These are phyloP conservation scores for Maconellicoccus hirsutus DNA, from an alignment of 1,140 invertebrate species.

Conservation along the genomic window DNA sequence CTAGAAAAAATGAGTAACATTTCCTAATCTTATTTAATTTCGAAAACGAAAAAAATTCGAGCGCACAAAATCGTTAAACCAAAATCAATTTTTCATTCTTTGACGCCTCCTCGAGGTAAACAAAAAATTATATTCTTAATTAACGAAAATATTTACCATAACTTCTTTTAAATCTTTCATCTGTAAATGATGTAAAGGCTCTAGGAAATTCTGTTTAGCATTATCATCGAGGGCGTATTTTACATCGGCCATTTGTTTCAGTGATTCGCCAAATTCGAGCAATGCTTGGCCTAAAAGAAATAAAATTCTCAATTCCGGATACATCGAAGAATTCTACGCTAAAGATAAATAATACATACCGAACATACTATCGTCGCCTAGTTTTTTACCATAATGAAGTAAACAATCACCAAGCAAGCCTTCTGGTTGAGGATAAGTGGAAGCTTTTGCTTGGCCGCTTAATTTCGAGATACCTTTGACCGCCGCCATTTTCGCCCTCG, in stretches of 20 bases:
- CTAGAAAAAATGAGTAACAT: too few species aligned
- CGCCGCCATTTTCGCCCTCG: constrained; percentile 86
- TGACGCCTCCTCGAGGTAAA: too few species aligned
- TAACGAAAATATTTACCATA: constrained; percentile 55
- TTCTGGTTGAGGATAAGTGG: constrained; percentile 96
- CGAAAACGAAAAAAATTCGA: too few species aligned
- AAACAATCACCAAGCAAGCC: constrained; percentile 95
- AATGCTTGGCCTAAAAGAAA: constrained; percentile 59
- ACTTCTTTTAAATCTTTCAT: constrained; percentile 99
- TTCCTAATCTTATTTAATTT: too few species aligned
- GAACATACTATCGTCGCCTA: constrained; percentile 90
- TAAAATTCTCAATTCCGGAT: neutral
- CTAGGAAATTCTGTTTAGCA: constrained; percentile 98
- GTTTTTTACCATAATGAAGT: constrained; percentile 86
- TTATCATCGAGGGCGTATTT: constrained; percentile 99
- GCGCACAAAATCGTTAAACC: too few species aligned
- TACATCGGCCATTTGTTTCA: constrained; percentile 96
- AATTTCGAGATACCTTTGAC: constrained; percentile 82
- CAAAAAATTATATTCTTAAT: neutral
- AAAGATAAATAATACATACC: constrained; percentile 43
- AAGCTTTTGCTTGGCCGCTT: constrained; percentile 75
- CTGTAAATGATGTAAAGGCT: constrained; percentile 92
- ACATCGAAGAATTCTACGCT: too few species aligned
- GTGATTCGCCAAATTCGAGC: constrained; percentile 87
- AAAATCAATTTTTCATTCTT: too few species aligned